Percentiles rank a stretch among this genome's conserved stretches.
phyloP scores from a whole-genome alignment of 2,797 vertebrate species.

The Galago senegalensis region DNA sequence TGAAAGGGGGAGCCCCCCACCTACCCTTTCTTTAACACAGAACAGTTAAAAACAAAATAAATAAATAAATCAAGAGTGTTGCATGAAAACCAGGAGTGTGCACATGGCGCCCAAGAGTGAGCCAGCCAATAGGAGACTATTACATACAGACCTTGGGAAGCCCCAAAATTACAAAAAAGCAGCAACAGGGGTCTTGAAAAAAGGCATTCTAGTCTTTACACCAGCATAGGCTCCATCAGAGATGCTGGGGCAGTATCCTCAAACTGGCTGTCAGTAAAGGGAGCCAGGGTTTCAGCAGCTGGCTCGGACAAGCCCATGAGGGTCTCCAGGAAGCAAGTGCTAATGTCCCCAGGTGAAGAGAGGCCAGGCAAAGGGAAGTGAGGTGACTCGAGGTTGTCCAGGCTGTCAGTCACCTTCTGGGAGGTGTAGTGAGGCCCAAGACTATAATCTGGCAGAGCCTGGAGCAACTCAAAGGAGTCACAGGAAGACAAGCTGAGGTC shows the following conservation, averaged over 20 bases:
- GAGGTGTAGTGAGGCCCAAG: conserved; percentile 96
- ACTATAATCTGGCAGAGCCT: conserved; percentile 96
- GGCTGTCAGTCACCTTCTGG: conserved; percentile 94
- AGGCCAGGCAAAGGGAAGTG: conserved; percentile 93
- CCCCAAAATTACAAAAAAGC: conserved; percentile 58
- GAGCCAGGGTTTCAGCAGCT: conserved; percentile 92
- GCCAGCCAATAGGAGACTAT: background rate
- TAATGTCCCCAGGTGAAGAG: conserved; percentile 90
- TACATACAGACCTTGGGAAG: background rate
- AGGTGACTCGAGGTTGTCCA: conserved; percentile 95
- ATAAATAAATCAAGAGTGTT: conserved; percentile 93
- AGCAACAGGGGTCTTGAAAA: conserved; percentile 40
- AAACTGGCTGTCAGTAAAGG: conserved; percentile 96
- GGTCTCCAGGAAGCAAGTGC: conserved; percentile 96
- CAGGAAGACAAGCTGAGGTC: conserved; percentile 97
- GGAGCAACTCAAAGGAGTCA: conserved; percentile 97
- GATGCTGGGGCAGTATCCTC: conserved; percentile 96
- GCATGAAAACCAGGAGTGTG: conserved; percentile 80
- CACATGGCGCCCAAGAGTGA: background rate
- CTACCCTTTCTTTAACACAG: conserved; percentile 87
- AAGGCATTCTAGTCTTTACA: conserved; percentile 84
- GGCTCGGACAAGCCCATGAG: conserved; percentile 96
- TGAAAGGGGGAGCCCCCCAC: conserved; percentile 28
- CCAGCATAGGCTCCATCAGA: conserved; percentile 95
- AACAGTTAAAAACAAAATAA: conserved; percentile 87